A percentile compares a stretch with the other conserved stretches of the same genome.
Conservation (phyloP, 2,113 vertebrate species). For the Paratilapia polleni region DNA sequence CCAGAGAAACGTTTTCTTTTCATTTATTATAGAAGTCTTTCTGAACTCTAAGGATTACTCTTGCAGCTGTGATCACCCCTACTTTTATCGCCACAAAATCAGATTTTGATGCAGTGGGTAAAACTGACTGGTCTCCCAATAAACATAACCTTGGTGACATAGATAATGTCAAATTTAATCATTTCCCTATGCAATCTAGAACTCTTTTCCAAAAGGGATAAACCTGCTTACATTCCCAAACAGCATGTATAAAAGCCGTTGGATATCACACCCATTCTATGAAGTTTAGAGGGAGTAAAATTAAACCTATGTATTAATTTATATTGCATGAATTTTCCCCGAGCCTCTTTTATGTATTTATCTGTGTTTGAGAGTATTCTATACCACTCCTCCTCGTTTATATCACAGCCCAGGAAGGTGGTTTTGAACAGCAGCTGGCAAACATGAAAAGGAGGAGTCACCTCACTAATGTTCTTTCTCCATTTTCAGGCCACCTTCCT, state of each 20-base stretch:
- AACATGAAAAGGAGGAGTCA: not conserved
- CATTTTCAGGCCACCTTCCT: conserved; percentile 78
- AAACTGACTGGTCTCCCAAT: too few species aligned
- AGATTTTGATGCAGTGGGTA: too few species aligned
- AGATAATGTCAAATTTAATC: too few species aligned
- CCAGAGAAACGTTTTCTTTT: too few species aligned
- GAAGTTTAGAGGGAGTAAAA: not conserved
- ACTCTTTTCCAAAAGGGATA: too few species aligned
- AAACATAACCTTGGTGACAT: too few species aligned
- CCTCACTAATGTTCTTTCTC: not conserved
- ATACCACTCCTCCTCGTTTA: not conserved
- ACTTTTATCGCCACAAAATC: too few species aligned
- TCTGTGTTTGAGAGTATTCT: not conserved
- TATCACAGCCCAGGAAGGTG: not conserved
- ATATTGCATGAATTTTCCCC: fast-evolving
- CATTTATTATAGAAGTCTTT: too few species aligned
- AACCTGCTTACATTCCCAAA: too few species aligned
- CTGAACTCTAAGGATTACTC: not conserved
- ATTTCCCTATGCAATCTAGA: too few species aligned
- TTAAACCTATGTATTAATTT: not conserved
- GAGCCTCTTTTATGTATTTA: not conserved
- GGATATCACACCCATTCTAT: not conserved
- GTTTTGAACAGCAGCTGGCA: too few species aligned
- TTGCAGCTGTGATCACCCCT: not conserved
- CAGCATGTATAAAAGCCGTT: not conserved